Base-by-base conservation (phyloP, 2,888 invertebrate genomes). In the Eupithecia tripunctaria region DNA sequence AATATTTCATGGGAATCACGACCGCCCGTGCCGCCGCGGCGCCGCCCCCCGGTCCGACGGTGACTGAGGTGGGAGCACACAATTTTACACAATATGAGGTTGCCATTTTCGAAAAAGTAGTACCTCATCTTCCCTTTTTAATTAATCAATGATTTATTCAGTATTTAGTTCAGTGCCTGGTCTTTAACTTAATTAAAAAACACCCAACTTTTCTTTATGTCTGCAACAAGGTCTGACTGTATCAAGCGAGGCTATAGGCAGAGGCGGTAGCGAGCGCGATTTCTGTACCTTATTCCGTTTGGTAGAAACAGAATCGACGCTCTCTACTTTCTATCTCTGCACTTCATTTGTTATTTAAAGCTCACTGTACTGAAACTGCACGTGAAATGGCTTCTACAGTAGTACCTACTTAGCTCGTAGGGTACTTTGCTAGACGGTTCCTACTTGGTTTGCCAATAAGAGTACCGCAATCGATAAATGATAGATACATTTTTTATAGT, bases 301-400 rank as follows among this genome's bases (percentile, higher is more conserved):
- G 70, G 76, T 76, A 69, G 71, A 66, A 82, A 78, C 82, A 76
- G 80, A 76, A 78, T 75, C 73, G 79, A 77, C 80, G 85, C 84
- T 85, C 82, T 86, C 80, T 84, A 85, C 86, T 88, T 85, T 87
- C 88, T 88, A 90, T 89, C 88, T 90, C 89, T 84, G 86, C 88
- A 85, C 81, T 87, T 91, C 90, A 90, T 94, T 89, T 91, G 91
- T 89, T 91, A 93, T 93, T 93, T 89, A 91, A 87, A 86, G 81
- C 84, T 84, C 83, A 78, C 87, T 86, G 85, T 86, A 86, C 87
- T 85, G 84, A 56, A 56, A 25, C 25, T 86, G 85, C 85, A 89
- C 87, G 87, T 88, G 85, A 84, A 86, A 82, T 85, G 85, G 83
- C 86, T 89, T 84, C 81, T 82, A 82, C 82, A 83, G 81, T 82